These are phyloP conservation scores for Cyrtorhinus lividipennis DNA, from an alignment of 1,140 invertebrate genomes.

Conservation along the genomic window DNA sequence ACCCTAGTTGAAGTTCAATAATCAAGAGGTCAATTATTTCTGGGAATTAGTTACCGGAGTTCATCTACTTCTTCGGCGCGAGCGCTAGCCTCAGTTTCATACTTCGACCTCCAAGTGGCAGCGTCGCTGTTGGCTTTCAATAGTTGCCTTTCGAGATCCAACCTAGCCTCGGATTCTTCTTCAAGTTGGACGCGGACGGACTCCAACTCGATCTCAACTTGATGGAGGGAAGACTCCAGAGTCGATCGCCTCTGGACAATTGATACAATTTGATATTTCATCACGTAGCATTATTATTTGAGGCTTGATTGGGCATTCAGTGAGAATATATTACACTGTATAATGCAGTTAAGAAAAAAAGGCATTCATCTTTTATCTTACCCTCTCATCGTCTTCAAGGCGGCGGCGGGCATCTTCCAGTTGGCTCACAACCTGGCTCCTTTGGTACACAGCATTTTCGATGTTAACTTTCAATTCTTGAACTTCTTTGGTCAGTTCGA, in stretches of 20 bases:
- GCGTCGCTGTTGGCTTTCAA: constrained; percentile 81
- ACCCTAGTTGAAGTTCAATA: neutral
- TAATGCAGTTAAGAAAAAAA: neutral
- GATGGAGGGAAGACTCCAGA: constrained; percentile 72
- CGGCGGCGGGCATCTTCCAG: constrained; percentile 84
- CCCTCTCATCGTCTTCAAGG: constrained; percentile 86
- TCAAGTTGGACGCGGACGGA: constrained; percentile 83
- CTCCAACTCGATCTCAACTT: constrained; percentile 84
- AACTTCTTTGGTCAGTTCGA: constrained; percentile 84
- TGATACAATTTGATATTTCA: neutral
- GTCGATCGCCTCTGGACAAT: constrained; percentile 59
- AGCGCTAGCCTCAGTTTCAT: constrained; percentile 75
- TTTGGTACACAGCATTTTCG: constrained; percentile 81
- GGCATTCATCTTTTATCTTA: constrained; percentile 26
- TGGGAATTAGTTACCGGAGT: constrained; percentile 41
- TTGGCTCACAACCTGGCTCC: constrained; percentile 70
- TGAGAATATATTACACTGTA: neutral
- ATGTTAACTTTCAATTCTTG: constrained; percentile 89
- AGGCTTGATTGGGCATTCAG: neutral
- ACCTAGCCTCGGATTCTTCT: constrained; percentile 86
- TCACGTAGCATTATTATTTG: too few species aligned
- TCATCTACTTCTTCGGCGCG: constrained; percentile 89
- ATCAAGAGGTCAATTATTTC: neutral
- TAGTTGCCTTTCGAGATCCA: constrained; percentile 88
- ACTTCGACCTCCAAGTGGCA: constrained; percentile 78